Conservation (phyloP, 2,888 invertebrate species). For the Nomada fucata region DNA sequence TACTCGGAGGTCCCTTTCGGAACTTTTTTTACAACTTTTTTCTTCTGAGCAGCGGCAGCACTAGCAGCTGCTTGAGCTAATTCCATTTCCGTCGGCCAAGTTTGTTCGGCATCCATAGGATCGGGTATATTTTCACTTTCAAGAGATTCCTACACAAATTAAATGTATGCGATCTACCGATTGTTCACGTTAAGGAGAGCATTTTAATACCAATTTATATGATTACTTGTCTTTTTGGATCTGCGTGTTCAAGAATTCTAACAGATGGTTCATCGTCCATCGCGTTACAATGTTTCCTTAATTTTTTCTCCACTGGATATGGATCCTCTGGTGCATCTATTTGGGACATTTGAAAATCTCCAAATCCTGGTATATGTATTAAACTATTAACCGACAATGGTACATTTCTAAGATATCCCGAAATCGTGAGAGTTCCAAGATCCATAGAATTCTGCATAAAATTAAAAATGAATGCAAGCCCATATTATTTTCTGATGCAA, state of each 20-base stretch:
- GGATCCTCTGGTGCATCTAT: conserved; percentile 91
- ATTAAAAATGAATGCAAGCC: not conserved
- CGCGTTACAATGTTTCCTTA: conserved; percentile 50
- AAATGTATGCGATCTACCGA: not conserved
- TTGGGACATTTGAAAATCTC: conserved; percentile 95
- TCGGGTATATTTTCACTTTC: conserved; percentile 92
- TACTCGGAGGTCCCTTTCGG: conserved; percentile 99
- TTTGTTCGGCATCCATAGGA: conserved; percentile 97
- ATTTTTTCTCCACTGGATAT: conserved; percentile 85
- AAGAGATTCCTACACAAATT: conserved; percentile 48
- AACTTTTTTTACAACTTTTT: conserved; percentile 91
- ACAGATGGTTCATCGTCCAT: conserved; percentile 81
- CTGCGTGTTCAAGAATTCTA: conserved; percentile 86
- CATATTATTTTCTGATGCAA: not conserved
- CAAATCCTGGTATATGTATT: conserved; percentile 95
- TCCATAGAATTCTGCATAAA: conserved; percentile 77
- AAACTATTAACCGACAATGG: conserved; percentile 94
- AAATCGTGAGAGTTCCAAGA: conserved; percentile 90
- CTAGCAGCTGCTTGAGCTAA: conserved; percentile 89
- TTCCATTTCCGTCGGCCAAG: conserved; percentile 98
- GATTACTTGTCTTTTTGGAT: conserved; percentile 87
- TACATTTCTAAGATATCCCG: conserved; percentile 94
- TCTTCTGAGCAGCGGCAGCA: conserved; percentile 85
- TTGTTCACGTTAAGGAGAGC: not conserved
- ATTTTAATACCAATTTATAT: conserved; percentile 1